Percentiles rank a stretch among this genome's conserved stretches.
These are phyloP conservation scores for Pocillopora meandrina DNA, from an alignment of 92 coral and sea anemone genomes.

Conservation along the genomic window DNA sequence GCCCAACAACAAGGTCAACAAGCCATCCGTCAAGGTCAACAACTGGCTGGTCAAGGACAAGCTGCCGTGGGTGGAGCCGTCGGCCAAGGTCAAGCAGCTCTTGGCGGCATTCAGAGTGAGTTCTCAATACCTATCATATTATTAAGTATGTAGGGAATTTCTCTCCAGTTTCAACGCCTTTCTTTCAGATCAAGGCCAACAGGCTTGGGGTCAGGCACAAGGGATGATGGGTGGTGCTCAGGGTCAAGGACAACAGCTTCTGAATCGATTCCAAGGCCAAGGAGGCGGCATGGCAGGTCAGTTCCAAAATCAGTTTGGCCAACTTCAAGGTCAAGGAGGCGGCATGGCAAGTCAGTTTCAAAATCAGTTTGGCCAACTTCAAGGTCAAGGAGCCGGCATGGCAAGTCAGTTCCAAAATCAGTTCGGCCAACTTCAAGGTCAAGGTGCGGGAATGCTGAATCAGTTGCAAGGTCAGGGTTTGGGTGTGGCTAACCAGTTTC, in stretches of 20 bases:
- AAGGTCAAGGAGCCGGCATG: slow-evolving; percentile 75
- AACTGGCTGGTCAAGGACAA: slow-evolving; percentile 53
- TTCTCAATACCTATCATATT: not conserved
- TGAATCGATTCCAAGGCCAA: slow-evolving; percentile 67
- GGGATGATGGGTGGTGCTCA: slow-evolving; percentile 42
- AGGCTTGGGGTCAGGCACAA: slow-evolving; percentile 49
- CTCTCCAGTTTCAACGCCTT: not conserved
- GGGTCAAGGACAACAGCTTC: slow-evolving; percentile 58
- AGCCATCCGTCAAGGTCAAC: slow-evolving; percentile 56
- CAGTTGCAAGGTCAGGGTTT: slow-evolving; percentile 36
- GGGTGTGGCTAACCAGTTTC: slow-evolving; percentile 46
- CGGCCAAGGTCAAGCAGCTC: slow-evolving; percentile 71
- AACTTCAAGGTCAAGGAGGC: slow-evolving; percentile 67
- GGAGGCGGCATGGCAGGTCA: slow-evolving; percentile 48
- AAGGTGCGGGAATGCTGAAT: slow-evolving; percentile 58
- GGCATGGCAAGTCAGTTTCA: slow-evolving; percentile 56
- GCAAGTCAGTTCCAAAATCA: slow-evolving; percentile 49
- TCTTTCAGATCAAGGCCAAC: slow-evolving; percentile 42
- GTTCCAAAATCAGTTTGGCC: slow-evolving; percentile 48
- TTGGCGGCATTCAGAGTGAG: slow-evolving; percentile 51
- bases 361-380: slow-evolving; percentile 69
- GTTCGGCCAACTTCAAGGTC: slow-evolving; percentile 34
- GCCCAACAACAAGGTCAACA: slow-evolving; percentile 53
- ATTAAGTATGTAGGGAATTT: not conserved
- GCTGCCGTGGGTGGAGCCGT: slow-evolving; percentile 46